Base-by-base conservation (phyloP, 2,888 invertebrate genomes). In the Chymomyza caudatula region DNA sequence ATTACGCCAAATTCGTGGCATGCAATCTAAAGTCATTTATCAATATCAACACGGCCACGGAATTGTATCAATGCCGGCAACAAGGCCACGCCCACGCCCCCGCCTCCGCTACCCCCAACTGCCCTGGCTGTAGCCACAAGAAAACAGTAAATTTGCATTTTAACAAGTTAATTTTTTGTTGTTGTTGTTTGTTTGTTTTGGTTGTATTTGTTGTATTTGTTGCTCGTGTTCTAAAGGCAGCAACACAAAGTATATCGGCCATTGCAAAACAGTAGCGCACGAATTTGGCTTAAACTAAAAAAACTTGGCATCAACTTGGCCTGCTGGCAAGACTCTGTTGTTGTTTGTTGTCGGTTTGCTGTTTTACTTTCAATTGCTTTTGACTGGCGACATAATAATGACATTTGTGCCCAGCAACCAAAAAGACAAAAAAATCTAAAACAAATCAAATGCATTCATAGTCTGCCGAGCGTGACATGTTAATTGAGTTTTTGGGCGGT, bases 181-280 rank as follows among this genome's bases (percentile, higher is more conserved):
- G 65, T 63, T 73, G 60, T 62, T 65, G 71, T 64, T 29, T 57
- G 59, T 22, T 60, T 52, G 52, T 44, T 68, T 20, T 23, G 42
- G 58, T 44, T 63, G 51, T 37, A 53, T 58, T 52, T 60, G 60
- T 59, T 64, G n/a, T n/a, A n/a, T n/a, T n/a, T n/a, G 63, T 53
- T 59, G 42, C 25, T 63, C 51, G 19, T 55, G 54, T 47, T 47
- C 44, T 47, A 15, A 17, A 47, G 17, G 44, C 44, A 15, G n/a
- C 4, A 47, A 17, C 17, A 19, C 52, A 19, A 47, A 19, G 43
- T 59, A 67, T 65, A 67, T 67, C 65, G 65, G 64, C 63, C 77
- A 80, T 83, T 86, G 79, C 72, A 79, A 83, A 86, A 87, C 86
- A 67, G 86, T 86, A 86, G 86, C 86, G 73, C 86, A 86, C 87